Evolutionary conservation across 2,113 vertebrate genomes (phyloP), one percentile per base, ranked within the genome.

Genomic region (Pteropus alecto): DNA sequence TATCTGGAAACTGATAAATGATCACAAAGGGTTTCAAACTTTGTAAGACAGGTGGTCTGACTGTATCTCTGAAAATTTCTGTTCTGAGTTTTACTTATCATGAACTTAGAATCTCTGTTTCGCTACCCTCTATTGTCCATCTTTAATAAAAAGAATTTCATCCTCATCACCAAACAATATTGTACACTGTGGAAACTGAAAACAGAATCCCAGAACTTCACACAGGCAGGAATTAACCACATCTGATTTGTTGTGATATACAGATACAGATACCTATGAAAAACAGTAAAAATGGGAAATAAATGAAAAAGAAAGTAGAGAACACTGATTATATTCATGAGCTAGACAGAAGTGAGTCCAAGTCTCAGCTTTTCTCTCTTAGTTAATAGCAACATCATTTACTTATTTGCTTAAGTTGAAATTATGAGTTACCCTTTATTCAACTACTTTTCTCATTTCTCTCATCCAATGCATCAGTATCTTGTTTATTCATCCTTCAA

Each of bases 31-130:
- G 14, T 61, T 93, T 65, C 33, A 65, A 71, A 60, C 16, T 38
- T 60, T 84, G 14, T 58, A 70, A 89, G 65, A n/a, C 51, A 90
- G 71, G 21, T 68, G 54, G 38, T 60, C 33, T 78, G 60, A 7
- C 70, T 71, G 56, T 73, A 41, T 65, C 16, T 48, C 46, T 86
- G 22, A 58, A 93, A 85, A 85, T 19, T 73, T 12, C 7, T 95
- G 28, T 58, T 90, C 89, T 81, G 33, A 96, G 26, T 26, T 54
- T 71, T 16, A 84, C 24, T 93, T 95, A 51, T 54, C 46, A 28
- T 60, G 43, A 92, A 92, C 13, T 92, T 67, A 78, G 46, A 86
- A 95, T 86, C 15, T 85, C 73, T 60, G 46, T 92, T 89, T 79
- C 41, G 81, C 43, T 77, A 46, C 19, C 67, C 28, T 93, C 30